Base-by-base conservation (phyloP, 2,113 vertebrate genomes). In the Apeltes quadracus region DNA sequence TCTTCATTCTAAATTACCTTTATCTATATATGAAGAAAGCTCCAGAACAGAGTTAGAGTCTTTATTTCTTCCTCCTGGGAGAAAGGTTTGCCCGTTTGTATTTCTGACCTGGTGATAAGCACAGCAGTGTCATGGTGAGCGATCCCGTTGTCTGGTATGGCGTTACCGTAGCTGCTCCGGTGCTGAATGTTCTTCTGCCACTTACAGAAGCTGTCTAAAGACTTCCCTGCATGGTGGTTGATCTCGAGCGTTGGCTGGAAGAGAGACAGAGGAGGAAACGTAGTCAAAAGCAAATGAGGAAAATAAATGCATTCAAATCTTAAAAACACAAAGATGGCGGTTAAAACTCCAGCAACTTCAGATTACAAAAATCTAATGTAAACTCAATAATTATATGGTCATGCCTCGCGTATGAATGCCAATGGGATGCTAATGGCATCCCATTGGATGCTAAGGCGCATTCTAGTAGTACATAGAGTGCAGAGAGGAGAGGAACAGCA, bases 171-270 rank as follows among this genome's bases (percentile, higher is more conserved):
- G 83, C 96, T 95, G 1, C 93, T 96, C 67, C 94, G 95, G 90
- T 95, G 96, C 85, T 97, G 95, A 36, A 99, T 99, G 88, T 95
- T 96, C 88, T 98, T 99, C 94, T 99, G 98, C 98, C 98, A 99
- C 82, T 97, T 98, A 88, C 98, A 99, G 91, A 99, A 99, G 90
- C 97, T 98, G 95, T 99, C 98, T 77, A 99, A 93, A 74, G 98
- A 99, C 87, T 99, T 99, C 36, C 97, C 97, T 0, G 98, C 97
- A 0, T 99, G 97, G 84, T 99, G 98, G 90, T 97, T 99, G 63
- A 99, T 95, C 90, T 99, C 98, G 81, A 99, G 88, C 0, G 95
- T 97, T 32, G 98, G 98, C 98, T 99, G 91, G 15, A 75, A 12
- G 38, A 78, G 32, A 83, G 44, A 81, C 29, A 50, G 29, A 7